A percentile compares a stretch with the other conserved stretches of the same genome.
Evolutionary conservation across 1,140 invertebrate genomes (phyloP).

Genomic region (Cherax destructor): DNA sequence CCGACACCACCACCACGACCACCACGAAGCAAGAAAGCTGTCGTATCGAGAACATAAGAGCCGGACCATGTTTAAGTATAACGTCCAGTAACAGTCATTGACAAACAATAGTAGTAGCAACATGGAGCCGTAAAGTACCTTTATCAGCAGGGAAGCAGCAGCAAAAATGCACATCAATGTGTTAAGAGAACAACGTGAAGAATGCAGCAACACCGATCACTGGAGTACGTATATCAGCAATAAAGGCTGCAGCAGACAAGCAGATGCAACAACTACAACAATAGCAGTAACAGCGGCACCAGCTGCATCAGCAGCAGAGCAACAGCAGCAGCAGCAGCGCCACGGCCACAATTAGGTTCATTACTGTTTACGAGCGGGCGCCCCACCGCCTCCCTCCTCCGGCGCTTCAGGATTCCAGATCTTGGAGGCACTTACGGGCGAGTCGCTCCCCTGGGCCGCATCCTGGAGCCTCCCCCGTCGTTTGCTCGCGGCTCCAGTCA

Average conservation of each 20-base stretch:
- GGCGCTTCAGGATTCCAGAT: constrained; percentile 64
- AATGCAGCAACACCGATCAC: background rate
- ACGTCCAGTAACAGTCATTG: background rate
- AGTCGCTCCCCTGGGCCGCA: constrained; percentile 70
- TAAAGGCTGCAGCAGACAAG: background rate
- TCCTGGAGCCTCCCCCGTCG: constrained; percentile 68
- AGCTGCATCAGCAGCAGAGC: constrained; percentile 13
- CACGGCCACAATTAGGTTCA: constrained; percentile 70
- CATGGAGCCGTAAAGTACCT: background rate
- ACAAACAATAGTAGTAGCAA: background rate
- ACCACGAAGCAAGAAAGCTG: too few species aligned
- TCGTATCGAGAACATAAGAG: background rate
- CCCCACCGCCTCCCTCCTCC: constrained; percentile 54
- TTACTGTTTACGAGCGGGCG: constrained; percentile 69
- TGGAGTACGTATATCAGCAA: background rate
- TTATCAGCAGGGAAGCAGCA: background rate
- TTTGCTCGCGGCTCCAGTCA: constrained; percentile 69
- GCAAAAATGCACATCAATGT: background rate
- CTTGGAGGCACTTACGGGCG: constrained; percentile 69
- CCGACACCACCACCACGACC: too few species aligned
- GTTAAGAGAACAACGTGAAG: background rate
- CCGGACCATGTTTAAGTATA: background rate
- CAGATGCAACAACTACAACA: background rate
- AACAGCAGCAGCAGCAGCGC: constrained; percentile 54
- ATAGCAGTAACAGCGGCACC: constrained; percentile 24